Percentiles rank a stretch among this genome's conserved stretches.
Evolutionary conservation across 92 coral and sea anemone species (phyloP).

Genomic region (Palythoa grandis): DNA sequence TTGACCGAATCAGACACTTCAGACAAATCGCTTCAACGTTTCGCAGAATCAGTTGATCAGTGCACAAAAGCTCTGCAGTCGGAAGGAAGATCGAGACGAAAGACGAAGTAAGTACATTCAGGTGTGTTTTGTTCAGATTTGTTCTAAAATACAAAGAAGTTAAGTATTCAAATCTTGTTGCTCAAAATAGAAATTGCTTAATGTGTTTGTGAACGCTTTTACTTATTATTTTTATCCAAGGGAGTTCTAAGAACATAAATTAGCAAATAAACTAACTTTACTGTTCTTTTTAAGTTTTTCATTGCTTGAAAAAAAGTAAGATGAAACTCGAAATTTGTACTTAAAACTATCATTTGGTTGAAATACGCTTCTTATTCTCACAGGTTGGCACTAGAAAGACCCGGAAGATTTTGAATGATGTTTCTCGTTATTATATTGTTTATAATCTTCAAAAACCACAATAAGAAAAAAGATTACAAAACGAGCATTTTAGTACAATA

Average conservation of each 20-base stretch:
- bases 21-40: slow-evolving; percentile 83
- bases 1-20: slow-evolving; percentile 88
- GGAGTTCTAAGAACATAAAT: not conserved
- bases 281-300: slow-evolving; percentile 39
- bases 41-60: slow-evolving; percentile 92
- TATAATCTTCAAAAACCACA: not conserved
- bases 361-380: not conserved
- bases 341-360: not conserved
- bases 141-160: not conserved
- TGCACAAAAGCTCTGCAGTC: slow-evolving; percentile 95
- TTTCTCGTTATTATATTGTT: slow-evolving; percentile 16
- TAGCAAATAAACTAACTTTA: not conserved
- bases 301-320: not conserved
- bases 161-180: not conserved
- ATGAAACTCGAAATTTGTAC: too few relatives aligned
- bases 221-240: not conserved
- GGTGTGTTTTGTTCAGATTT: not conserved
- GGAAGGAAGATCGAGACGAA: slow-evolving; percentile 87
- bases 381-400: not conserved
- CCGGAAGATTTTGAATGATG: slow-evolving; percentile 1
- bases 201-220: not conserved
- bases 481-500: not conserved
- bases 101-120: slow-evolving; percentile 64
- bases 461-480: slow-evolving; percentile 15
- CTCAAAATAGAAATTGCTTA: slow-evolving; percentile 10